A percentile compares a stretch with the other conserved stretches of the same genome.
Evolutionary conservation across 1,140 invertebrate genomes (phyloP).

Genomic region (Conopomorpha cramerella): DNA sequence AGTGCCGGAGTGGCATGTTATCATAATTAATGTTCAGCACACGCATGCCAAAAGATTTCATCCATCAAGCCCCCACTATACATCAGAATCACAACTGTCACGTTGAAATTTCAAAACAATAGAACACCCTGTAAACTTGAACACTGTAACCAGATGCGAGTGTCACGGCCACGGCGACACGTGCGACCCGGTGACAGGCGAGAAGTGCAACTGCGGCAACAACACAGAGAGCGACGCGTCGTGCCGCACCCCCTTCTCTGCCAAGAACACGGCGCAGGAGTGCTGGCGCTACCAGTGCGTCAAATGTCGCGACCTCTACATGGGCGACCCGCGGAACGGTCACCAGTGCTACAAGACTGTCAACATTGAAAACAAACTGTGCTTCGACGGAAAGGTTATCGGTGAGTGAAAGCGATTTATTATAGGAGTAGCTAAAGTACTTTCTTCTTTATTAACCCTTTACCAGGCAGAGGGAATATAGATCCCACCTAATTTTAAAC

Average conservation of each 20-base stretch:
- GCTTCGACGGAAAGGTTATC: conserved; percentile 89
- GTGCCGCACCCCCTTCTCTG: conserved; percentile 69
- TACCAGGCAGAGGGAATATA: too few species aligned
- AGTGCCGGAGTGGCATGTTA: too few species aligned
- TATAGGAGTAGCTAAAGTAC: too few species aligned
- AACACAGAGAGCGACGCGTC: conserved; percentile 90
- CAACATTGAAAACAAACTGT: conserved; percentile 89
- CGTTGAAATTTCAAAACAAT: too few species aligned
- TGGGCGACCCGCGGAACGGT: conserved; percentile 88
- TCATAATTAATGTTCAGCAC: too few species aligned
- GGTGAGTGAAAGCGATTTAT: too few species aligned
- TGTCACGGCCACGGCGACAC: conserved; percentile 93
- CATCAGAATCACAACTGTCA: too few species aligned
- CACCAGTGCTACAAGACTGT: conserved; percentile 97
- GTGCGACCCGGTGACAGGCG: conserved; percentile 89
- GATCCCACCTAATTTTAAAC: too few species aligned
- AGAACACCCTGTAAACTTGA: too few species aligned
- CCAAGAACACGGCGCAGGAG: conserved; percentile 72
- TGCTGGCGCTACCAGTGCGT: conserved; percentile 92
- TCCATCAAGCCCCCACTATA: too few species aligned
- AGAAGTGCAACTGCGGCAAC: conserved; percentile 92
- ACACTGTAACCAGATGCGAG: conserved; percentile 67
- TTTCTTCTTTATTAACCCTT: too few species aligned
- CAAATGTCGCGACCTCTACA: conserved; percentile 90
- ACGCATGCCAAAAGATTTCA: too few species aligned